Base-by-base conservation (phyloP, 1,140 invertebrate species). In the Atta colombica region DNA sequence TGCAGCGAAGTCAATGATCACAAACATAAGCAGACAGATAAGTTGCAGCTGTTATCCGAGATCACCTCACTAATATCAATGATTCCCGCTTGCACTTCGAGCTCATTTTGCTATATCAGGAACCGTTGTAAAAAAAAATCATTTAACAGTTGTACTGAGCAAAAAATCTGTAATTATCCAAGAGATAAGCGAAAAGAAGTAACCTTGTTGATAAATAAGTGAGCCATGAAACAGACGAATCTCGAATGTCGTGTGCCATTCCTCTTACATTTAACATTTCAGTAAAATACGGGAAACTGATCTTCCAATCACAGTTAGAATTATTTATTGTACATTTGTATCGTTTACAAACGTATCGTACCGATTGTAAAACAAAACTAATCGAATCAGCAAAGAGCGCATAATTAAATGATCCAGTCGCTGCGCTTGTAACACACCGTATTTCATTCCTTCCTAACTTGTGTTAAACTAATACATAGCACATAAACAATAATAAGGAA, bases 101-200 rank as follows among this genome's bases (percentile, higher is more conserved):
- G 25, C 31, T 60, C 7, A 1, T 74, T 74, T 74, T 12, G 25
- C 3, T n/a, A 21, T 74, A 61, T 66, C 60, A n/a, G 18, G 7
- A 1, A 12, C 6, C 18, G 12, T 21, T 61, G 25, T 71, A 25
- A 71, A 84, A 60, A 51, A 18, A 28, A 51, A 74, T 63, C 35
- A 49, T 21, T 49, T 21, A 61, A 72, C 51, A 10, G 39, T 18
- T 4, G 5, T 60, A 18, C 45, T 35, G 2, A 25, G 8, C 66
- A 82, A 49, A 55, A 49, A 61, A 31, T 25, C n/a, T 39, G n/a
- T 51, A 84, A 84, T 84, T 74, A 84, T 74, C 14, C 55, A n/a
- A 49, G 16, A 61, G 39, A 74, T 61, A 74, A 84, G 25, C 45
- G 18, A 14, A 69, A 51, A 49, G 49, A 51, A 69, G 49, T 80